A percentile compares a stretch with the other conserved stretches of the same genome.
Conservation (phyloP, 1,140 invertebrate species). For the Varroa destructor region DNA sequence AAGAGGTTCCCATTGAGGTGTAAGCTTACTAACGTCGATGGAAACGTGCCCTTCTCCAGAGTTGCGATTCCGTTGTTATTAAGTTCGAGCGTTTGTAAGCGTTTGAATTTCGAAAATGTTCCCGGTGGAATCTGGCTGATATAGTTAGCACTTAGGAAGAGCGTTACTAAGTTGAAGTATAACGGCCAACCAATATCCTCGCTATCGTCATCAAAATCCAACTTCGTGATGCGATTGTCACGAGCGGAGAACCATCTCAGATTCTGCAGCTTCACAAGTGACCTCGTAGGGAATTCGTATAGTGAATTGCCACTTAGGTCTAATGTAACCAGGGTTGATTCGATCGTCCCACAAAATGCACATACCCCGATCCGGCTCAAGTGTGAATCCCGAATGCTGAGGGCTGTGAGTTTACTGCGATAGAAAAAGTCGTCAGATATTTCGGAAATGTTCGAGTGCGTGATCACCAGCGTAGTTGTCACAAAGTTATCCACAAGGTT, state of each 20-base stretch:
- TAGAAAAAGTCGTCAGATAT: conserved; percentile 1
- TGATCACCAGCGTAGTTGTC: conserved; percentile 20
- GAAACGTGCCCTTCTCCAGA: conserved; percentile 1
- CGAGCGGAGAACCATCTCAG: conserved; percentile 3
- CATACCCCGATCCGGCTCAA: conserved; percentile 15
- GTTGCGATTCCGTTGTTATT: conserved; percentile 11
- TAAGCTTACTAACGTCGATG: conserved; percentile 2
- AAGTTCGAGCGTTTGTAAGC: conserved; percentile 16
- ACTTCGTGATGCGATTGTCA: not conserved
- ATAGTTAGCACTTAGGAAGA: conserved; percentile 10
- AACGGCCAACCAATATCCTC: not conserved
- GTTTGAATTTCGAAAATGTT: conserved; percentile 5
- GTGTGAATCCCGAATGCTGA: not conserved
- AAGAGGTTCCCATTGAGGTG: conserved; percentile 16
- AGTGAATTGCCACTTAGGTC: conserved; percentile 6
- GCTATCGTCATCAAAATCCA: conserved; percentile 14
- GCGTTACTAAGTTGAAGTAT: not conserved
- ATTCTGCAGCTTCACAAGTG: conserved; percentile 18
- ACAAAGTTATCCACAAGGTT: conserved; percentile 3
- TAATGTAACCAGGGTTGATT: conserved; percentile 1
- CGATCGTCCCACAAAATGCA: conserved; percentile 19
- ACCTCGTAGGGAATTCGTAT: conserved; percentile 9
- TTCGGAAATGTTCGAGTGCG: conserved; percentile 24
- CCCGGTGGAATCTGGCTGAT: not conserved
- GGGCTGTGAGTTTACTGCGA: not conserved